A percentile compares a stretch with the other conserved stretches of the same genome.
phyloP scores from a whole-genome alignment of 2,888 invertebrate genomes.

The Tubiluchus corallicola region DNA sequence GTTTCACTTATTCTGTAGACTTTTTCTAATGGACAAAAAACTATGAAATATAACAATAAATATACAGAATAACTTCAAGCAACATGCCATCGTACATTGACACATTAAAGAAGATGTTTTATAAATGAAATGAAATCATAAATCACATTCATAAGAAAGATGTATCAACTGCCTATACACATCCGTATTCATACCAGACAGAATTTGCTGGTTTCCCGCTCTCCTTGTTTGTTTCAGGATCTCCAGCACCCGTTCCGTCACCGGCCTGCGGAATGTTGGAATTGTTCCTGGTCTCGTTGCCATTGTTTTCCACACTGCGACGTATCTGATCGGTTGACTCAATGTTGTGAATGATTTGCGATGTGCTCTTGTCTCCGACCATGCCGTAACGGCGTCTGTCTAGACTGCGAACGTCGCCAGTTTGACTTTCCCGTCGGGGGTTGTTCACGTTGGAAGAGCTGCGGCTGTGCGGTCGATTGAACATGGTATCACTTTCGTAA shows the following conservation, averaged over 20 bases:
- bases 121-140: too few relatives aligned
- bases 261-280: background rate
- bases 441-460: too few relatives aligned
- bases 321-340: too few relatives aligned
- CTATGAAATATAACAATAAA: too few relatives aligned
- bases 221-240: background rate
- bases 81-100: too few relatives aligned
- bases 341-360: too few relatives aligned
- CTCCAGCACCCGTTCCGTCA: background rate
- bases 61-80: too few relatives aligned
- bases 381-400: background rate
- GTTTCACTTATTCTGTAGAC: too few relatives aligned
- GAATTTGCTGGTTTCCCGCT: background rate
- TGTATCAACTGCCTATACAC: too few relatives aligned
- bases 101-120: too few relatives aligned
- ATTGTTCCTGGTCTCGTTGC: background rate
- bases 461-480: background rate
- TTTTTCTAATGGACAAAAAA: too few relatives aligned
- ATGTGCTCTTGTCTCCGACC: background rate
- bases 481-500: background rate
- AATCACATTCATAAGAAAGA: too few relatives aligned
- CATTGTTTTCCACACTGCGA: background rate
- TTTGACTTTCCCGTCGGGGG: background rate
- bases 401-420: background rate
- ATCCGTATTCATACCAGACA: background rate